These are phyloP conservation scores for Camponotus pennsylvanicus DNA, from an alignment of 1,140 invertebrate species.

Conservation along the genomic window DNA sequence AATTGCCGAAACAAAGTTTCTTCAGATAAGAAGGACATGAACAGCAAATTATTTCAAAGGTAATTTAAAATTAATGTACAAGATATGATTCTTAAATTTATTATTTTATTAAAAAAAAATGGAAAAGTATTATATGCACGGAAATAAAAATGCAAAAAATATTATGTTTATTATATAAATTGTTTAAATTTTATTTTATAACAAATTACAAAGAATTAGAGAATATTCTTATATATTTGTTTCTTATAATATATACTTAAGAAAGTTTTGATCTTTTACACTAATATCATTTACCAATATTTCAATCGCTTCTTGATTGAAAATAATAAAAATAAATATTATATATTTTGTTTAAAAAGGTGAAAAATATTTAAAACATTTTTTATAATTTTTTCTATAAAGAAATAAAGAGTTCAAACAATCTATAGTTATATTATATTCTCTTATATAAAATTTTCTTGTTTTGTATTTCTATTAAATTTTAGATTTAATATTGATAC, in stretches of 20 bases:
- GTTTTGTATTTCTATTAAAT: too few species aligned
- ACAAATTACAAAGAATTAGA: background rate
- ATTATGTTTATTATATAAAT: background rate
- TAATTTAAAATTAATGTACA: constrained; percentile 4
- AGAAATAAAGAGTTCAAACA: too few species aligned
- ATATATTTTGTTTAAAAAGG: too few species aligned
- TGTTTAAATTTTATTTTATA: constrained; percentile 4
- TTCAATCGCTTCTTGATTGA: too few species aligned
- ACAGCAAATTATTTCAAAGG: background rate
- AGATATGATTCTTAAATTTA: background rate
- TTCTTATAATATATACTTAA: background rate
- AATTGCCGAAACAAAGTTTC: background rate
- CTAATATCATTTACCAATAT: too few species aligned
- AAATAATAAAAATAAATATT: too few species aligned
- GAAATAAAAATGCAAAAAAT: background rate
- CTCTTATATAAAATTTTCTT: too few species aligned
- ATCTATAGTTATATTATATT: too few species aligned
- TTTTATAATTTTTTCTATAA: too few species aligned
- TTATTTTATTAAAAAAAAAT: background rate
- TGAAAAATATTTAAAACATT: too few species aligned
- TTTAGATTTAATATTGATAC: too few species aligned
- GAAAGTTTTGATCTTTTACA: too few species aligned
- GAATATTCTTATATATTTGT: background rate
- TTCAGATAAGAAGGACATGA: background rate
- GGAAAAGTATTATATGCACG: background rate